These are phyloP conservation scores for Strigops habroptila DNA, from an alignment of 2,113 vertebrate genomes.

Conservation along the genomic window DNA sequence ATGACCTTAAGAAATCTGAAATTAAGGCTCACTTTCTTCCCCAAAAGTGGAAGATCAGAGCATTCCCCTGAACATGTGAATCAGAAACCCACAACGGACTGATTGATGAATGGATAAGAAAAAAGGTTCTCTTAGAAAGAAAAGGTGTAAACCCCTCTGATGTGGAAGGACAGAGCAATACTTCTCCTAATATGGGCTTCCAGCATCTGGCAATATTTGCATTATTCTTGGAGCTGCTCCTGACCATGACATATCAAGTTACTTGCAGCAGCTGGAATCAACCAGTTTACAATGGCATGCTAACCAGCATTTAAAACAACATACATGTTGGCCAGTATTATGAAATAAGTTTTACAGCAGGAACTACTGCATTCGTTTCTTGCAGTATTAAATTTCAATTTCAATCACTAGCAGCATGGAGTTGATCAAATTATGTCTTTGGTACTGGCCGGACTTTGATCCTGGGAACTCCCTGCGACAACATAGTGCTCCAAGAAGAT, in stretches of 20 bases:
- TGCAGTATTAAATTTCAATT: background rate
- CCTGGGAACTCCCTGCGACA: background rate
- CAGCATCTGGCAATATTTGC: background rate
- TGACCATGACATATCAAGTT: background rate
- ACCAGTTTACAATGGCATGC: background rate
- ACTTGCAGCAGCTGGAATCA: constrained; percentile 13
- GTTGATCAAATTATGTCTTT: background rate
- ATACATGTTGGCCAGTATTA: background rate
- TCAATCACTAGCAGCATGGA: accelerated
- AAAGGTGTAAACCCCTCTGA: background rate
- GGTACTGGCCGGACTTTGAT: background rate
- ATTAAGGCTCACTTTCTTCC: background rate
- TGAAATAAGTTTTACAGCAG: background rate
- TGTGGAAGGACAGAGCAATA: background rate
- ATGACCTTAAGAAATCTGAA: background rate
- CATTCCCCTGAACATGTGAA: background rate
- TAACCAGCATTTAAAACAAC: background rate
- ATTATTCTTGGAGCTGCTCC: background rate
- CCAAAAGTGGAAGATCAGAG: background rate
- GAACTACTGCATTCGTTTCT: background rate
- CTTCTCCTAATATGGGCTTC: background rate
- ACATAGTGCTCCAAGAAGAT: background rate
- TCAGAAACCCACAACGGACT: background rate
- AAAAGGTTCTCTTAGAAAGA: background rate
- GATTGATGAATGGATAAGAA: background rate